Base-by-base conservation (phyloP, 2,113 vertebrate genomes). In the Oxygymnocypris stewartii region DNA sequence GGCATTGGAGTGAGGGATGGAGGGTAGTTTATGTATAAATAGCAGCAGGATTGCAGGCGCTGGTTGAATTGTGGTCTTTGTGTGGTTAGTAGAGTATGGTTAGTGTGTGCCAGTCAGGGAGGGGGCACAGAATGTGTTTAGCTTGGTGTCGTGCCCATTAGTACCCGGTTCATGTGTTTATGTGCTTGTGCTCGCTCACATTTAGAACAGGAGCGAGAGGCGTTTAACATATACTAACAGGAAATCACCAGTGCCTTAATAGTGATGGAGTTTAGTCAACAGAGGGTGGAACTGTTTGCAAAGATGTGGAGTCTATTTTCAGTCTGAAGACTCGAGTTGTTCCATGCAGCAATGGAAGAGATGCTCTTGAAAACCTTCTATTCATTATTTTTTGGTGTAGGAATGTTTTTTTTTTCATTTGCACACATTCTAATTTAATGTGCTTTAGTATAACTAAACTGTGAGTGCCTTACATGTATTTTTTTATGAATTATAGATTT, bases 1-100 rank as follows among this genome's bases (percentile, higher is more conserved):
- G 40, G 40, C 12, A 54, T 54, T 82, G 87, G 67, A 85, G 77
- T 85, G 73, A 91, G 88, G 85, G 89, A 51, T 28, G 76, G 1
- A 31, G 49, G 87, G 89, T 78, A 76, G 88, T 92, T 91, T 91
- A 90, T 91, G 88, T 91, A 93, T 89, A 79, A 89, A 49, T 65
- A 84, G 88, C 67, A 84, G 85, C 47, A n/a, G 76, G 69, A 86
- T 90, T 83, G 90, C 90, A 88, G 89, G 90, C 73, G 88, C 90
- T 82, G 77, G 77, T 91, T 94, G 92, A 94, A 95, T 94, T 90
- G 91, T 90, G 90, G 86, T 88, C 93, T 94, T 95, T 95, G 94
- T 95, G 90, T 90, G 89, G 51, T 88, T 90, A 89, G 16, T 88
- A 88, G 28, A 31, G 85, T 69, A 1, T 79, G 90, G 87, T 88